phyloP scores from a whole-genome alignment of 2,113 vertebrate species.

The Poeciliopsis retropinna region DNA sequence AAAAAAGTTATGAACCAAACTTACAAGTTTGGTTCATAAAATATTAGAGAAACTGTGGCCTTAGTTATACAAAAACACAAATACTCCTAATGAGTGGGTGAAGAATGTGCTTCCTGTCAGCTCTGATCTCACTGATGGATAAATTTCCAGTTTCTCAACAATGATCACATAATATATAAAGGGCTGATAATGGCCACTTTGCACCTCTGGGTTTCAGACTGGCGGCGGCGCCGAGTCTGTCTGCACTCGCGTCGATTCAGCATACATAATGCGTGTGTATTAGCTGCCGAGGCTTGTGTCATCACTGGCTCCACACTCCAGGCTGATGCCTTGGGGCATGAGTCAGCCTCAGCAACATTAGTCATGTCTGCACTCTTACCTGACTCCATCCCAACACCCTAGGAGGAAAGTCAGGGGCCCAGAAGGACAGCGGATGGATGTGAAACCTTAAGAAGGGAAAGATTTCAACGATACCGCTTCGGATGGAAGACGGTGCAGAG shows the following conservation, averaged over 20 bases:
- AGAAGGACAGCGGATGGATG: conserved; percentile 6
- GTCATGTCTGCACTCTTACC: conserved; percentile 73
- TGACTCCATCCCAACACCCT: conserved; percentile 56
- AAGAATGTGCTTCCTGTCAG: conserved; percentile 42
- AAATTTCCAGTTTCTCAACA: conserved; percentile 43
- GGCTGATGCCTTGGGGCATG: conserved; percentile 67
- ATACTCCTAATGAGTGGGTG: not conserved
- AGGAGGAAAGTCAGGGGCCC: conserved; percentile 6
- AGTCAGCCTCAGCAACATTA: conserved; percentile 74
- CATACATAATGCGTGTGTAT: conserved; percentile 33
- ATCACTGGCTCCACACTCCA: conserved; percentile 73
- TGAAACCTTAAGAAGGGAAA: not conserved
- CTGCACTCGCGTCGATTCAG: conserved; percentile 32
- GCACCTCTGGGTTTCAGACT: conserved; percentile 46
- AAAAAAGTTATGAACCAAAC: not conserved
- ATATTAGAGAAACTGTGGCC: not conserved
- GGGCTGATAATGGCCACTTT: conserved; percentile 51
- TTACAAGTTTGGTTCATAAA: not conserved
- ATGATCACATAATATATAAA: conserved; percentile 43
- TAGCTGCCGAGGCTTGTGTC: conserved; percentile 60
- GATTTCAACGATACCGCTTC: not conserved
- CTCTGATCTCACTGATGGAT: conserved; percentile 60
- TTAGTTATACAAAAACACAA: not conserved
- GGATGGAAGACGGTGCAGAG: not conserved
- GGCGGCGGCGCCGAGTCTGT: conserved; percentile 64